A percentile compares a stretch with the other conserved stretches of the same genome.
phyloP scores from a whole-genome alignment of 2,113 vertebrate genomes.

The Hydrochoerus hydrochaeris region DNA sequence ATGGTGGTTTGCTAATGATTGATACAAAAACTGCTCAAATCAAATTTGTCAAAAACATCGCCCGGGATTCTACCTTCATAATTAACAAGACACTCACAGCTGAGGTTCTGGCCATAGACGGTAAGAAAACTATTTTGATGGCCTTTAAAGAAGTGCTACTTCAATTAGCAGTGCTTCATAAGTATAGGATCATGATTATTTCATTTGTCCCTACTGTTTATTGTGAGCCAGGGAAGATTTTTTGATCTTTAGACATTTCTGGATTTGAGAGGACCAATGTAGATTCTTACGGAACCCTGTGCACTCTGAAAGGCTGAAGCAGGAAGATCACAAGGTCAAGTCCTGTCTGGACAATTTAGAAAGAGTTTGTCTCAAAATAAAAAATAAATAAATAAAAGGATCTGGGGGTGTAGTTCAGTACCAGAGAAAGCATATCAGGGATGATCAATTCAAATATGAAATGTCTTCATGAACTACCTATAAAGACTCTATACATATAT shows the following conservation, averaged over 20 bases:
- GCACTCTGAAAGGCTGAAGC: background rate
- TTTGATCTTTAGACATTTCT: background rate
- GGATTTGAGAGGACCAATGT: background rate
- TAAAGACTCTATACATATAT: background rate
- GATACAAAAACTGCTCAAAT: slow-evolving; percentile 90
- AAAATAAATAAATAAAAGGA: background rate
- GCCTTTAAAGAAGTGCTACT: slow-evolving; percentile 22
- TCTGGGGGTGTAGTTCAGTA: background rate
- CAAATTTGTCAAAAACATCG: slow-evolving; percentile 87
- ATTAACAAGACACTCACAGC: slow-evolving; percentile 87
- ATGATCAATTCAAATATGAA: background rate
- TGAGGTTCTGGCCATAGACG: slow-evolving; percentile 88
- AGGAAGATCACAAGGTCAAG: background rate
- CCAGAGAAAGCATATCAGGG: background rate
- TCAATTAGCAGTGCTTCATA: background rate
- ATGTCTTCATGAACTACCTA: background rate
- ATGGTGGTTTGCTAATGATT: slow-evolving; percentile 88
- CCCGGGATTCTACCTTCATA: slow-evolving; percentile 86
- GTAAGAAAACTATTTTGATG: slow-evolving; percentile 81
- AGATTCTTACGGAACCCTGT: background rate
- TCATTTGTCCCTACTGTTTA: background rate
- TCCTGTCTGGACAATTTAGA: background rate
- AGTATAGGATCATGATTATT: background rate
- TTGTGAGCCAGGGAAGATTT: background rate
- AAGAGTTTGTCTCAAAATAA: background rate